Evolutionary conservation across 2,113 vertebrate species (phyloP).

Genomic region (Myxocyprinus asiaticus): DNA sequence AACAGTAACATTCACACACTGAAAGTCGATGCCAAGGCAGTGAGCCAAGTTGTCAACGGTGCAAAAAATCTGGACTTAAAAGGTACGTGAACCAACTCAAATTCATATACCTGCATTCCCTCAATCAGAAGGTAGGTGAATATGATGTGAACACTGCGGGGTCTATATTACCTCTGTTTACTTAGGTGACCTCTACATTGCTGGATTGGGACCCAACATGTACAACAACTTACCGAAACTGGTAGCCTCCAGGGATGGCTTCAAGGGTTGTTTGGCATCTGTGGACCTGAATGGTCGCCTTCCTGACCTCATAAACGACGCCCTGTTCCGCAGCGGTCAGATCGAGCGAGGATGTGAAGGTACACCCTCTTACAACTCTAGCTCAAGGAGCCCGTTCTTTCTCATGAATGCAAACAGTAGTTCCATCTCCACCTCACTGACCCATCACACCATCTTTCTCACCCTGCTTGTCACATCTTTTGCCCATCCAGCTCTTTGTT

Average conservation of each 20-base stretch:
- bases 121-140: too few species aligned
- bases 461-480: constrained; percentile 61
- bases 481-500: constrained; percentile 47
- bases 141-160: too few species aligned
- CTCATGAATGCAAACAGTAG: constrained; percentile 74
- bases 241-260: constrained; percentile 95
- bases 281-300: constrained; percentile 96
- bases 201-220: constrained; percentile 93
- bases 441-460: constrained; percentile 59
- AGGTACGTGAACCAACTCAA: constrained; percentile 74
- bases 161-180: not conserved
- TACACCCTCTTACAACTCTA: constrained; percentile 74
- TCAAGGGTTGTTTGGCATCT: constrained; percentile 95
- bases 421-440: constrained; percentile 57
- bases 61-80: constrained; percentile 98
- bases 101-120: not conserved
- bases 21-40: constrained; percentile 90
- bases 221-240: constrained; percentile 93
- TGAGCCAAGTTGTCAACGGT: constrained; percentile 95
- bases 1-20: constrained; percentile 96
- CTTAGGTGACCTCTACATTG: constrained; percentile 94
- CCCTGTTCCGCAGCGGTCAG: constrained; percentile 94
- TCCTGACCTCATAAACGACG: constrained; percentile 93
- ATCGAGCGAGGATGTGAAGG: constrained; percentile 99
- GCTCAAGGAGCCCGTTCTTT: constrained; percentile 68